Evolutionary conservation across 2,888 invertebrate genomes (phyloP), one percentile per base, ranked within the genome.

Genomic region (Cheilosia soror): DNA sequence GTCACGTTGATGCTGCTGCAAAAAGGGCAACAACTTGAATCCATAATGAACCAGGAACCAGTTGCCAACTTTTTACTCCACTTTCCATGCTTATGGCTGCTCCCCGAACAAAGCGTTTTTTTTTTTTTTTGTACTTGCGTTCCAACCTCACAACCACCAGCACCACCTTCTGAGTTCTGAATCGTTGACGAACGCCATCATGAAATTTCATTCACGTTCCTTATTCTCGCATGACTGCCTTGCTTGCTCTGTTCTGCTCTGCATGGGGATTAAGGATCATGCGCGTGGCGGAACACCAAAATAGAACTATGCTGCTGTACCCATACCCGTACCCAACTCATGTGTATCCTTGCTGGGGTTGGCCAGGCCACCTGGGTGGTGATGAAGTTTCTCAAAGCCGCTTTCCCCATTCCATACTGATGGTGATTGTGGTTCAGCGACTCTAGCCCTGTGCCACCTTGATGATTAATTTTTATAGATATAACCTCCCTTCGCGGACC

Each of bases 161-260:
- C 66, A 77, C 55, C 55, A 66, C 33, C 9, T 7, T 9, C 7
- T 9, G 37, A 55, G 47, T 71, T 55, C 33, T 75, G 75, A 58
- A 65, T 62, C 29, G 85, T 71, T 85, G 85, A 85, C 77, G 81
- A 85, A 81, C 85, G 81, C 85, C 85, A 85, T 85, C 51, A 77
- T 81, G 81, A 58, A 81, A 81, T 72, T 85, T 85, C 77, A 66
- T 85, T 77, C 81, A 85, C 81, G 85, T 85, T 85, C 85, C 85
- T 85, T 85, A 68, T 72, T 81, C 76, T 85, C 85, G 85, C 85
- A 77, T 85, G 85, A 85, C 85, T 85, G 81, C 62, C 47, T 68
- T 37, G 65, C 37, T 66, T 42, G 60, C 53, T 47, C 66, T 44
- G 47, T 11, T 37, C 37, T 37, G 42, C 57, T 69, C 47, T 69